Evolutionary conservation across 2,113 vertebrate species (phyloP).

Genomic region (Myrmophylax atrothorax): DNA sequence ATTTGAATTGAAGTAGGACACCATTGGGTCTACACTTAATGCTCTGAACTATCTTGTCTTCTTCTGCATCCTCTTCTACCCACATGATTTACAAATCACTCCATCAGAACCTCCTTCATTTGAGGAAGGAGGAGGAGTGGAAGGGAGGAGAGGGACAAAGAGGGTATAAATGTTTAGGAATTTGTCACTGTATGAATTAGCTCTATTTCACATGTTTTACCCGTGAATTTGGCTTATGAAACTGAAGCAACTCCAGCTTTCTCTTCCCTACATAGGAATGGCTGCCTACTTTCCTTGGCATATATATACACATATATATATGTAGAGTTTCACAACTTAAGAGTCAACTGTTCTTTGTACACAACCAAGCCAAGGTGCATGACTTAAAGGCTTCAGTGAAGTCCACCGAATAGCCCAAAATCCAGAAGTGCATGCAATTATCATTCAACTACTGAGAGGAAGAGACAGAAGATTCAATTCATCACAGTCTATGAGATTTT

Average conservation of each 20-base stretch:
- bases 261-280: not conserved
- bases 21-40: not conserved
- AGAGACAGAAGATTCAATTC: not conserved
- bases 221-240: not conserved
- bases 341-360: not conserved
- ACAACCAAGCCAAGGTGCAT: not conserved
- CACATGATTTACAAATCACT: not conserved
- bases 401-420: not conserved
- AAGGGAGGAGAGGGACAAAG: not conserved
- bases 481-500: not conserved
- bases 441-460: not conserved
- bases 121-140: fast-evolving
- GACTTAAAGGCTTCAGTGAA: not conserved
- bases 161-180: not conserved
- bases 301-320: not conserved
- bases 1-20: not conserved
- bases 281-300: not conserved
- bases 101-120: not conserved
- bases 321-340: not conserved
- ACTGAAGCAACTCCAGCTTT: not conserved
- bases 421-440: not conserved
- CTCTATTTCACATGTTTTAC: not conserved
- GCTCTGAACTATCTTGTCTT: not conserved
- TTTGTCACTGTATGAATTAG: not conserved
- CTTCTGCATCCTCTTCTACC: not conserved